These are phyloP conservation scores for Sinocyclocheilus rhinocerous DNA, from an alignment of 2,113 vertebrate species.

Conservation along the genomic window DNA sequence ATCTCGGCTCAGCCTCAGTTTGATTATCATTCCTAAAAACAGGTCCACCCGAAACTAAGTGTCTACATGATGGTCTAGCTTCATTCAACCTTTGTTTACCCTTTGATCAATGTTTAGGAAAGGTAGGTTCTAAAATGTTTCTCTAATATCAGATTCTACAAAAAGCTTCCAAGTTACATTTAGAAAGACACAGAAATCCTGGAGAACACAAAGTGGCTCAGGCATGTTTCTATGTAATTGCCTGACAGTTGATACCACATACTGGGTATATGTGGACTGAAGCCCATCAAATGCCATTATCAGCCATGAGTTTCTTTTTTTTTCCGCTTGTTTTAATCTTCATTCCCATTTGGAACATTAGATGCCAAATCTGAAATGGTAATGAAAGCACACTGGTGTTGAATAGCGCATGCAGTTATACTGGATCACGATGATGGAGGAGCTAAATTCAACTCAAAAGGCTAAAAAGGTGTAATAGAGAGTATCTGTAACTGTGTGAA, in stretches of 20 bases:
- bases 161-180: constrained; percentile 52
- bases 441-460: constrained; percentile 5
- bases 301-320: background rate
- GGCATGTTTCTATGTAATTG: constrained; percentile 35
- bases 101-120: background rate
- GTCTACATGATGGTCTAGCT: background rate
- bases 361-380: background rate
- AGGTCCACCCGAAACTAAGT: background rate
- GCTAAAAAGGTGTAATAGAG: constrained; percentile 20
- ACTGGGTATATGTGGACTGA: background rate
- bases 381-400: constrained; percentile 11
- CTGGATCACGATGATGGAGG: background rate
- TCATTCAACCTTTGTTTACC: constrained; percentile 9
- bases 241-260: constrained; percentile 30
- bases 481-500: constrained; percentile 33
- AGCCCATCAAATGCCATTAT: constrained; percentile 20
- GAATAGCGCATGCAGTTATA: background rate
- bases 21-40: constrained; percentile 9
- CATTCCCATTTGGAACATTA: background rate
- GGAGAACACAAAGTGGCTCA: constrained; percentile 43
- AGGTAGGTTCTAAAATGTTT: background rate
- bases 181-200: constrained; percentile 52
- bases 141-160: constrained; percentile 12
- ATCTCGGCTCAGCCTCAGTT: background rate
- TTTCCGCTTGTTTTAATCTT: background rate